A percentile compares a stretch with the other conserved stretches of the same genome.
These are phyloP conservation scores for Palaemon carinicauda DNA, from an alignment of 1,140 invertebrate species.

Conservation along the genomic window DNA sequence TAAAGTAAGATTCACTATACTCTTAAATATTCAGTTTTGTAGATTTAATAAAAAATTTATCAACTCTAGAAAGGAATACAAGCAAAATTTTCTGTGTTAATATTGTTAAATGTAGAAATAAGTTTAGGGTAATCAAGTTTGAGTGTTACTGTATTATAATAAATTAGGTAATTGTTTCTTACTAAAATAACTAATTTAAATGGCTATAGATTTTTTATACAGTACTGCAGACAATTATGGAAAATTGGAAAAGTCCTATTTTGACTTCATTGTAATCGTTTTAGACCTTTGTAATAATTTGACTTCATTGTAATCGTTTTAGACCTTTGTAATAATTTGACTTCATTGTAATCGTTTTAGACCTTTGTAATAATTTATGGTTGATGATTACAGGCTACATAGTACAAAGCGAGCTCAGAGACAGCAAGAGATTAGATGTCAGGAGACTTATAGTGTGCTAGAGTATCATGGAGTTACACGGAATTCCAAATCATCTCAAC, in stretches of 20 bases:
- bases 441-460: constrained; percentile 20
- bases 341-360: no score
- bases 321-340: not conserved
- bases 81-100: no score
- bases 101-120: no score
- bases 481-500: not conserved
- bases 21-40: no score
- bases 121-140: no score
- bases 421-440: constrained; percentile 34
- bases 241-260: not conserved
- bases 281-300: not conserved
- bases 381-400: constrained; percentile 4
- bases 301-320: not conserved
- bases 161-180: no score
- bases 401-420: constrained; percentile 41
- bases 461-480: constrained; percentile 12
- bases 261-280: no score
- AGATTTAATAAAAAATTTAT: no score
- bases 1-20: no score
- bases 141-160: no score
- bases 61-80: no score
- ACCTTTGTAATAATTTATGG: not conserved
- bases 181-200: no score
- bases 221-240: not conserved
- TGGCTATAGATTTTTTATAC: not conserved